phyloP scores from a whole-genome alignment of 2,888 invertebrate species.

The Crossocerus cetratus region DNA sequence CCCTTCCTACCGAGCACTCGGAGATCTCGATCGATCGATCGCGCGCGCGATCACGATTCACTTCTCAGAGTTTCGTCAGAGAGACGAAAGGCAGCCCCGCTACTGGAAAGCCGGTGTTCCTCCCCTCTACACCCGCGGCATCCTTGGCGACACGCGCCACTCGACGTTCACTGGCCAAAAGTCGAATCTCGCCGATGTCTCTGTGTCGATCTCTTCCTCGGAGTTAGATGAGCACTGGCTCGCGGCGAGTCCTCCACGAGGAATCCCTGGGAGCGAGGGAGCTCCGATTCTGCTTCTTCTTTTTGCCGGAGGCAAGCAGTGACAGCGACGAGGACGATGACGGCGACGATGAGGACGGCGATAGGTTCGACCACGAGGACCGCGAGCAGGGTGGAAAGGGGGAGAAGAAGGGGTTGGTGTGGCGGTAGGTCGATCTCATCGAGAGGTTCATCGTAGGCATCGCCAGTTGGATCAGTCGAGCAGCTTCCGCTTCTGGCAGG shows the following conservation, averaged over 20 bases:
- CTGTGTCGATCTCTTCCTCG: no score
- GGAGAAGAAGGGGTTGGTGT: background rate
- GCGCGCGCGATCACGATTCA: no score
- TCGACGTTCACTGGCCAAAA: no score
- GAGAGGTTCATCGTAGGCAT: slow-evolving; percentile 3
- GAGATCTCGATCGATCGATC: slow-evolving; percentile 1
- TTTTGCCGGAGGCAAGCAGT: slow-evolving; percentile 21
- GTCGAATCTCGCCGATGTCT: no score
- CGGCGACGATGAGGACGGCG: background rate
- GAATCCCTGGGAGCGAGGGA: slow-evolving; percentile 10
- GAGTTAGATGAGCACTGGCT: no score
- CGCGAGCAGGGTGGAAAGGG: background rate
- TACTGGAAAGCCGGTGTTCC: no score
- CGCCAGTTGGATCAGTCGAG: background rate
- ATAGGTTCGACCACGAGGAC: background rate
- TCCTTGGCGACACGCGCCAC: no score
- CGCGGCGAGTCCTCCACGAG: no score
- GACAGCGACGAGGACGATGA: background rate
- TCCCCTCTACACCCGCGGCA: no score
- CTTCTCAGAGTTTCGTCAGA: no score
- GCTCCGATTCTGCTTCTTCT: slow-evolving; percentile 34
- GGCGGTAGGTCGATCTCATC: background rate
- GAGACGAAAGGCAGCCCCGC: no score
- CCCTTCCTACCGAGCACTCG: no score
- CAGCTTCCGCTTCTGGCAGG: background rate